phyloP scores from a whole-genome alignment of 2,888 invertebrate genomes.

The Perithous albicinctus region DNA sequence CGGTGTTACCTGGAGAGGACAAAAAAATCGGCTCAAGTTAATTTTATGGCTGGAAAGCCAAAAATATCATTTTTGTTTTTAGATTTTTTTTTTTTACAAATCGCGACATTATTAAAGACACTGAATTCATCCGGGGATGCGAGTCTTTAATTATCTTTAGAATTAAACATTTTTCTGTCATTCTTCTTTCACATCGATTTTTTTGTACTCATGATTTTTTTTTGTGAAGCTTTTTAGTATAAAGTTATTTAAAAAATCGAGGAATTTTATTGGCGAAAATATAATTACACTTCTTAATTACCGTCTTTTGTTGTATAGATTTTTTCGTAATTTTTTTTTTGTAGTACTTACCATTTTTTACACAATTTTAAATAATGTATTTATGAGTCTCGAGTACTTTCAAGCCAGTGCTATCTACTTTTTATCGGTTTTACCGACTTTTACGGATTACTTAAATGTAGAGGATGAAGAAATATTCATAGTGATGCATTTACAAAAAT shows the following conservation, averaged over 20 bases:
- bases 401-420: no score
- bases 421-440: no score
- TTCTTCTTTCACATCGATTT: neutral
- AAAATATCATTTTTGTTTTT: neutral
- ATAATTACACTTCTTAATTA: neutral
- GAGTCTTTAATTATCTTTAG: conserved; percentile 2
- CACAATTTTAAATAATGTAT: no score
- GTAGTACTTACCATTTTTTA: no score
- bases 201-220: neutral
- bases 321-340: neutral
- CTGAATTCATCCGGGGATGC: neutral
- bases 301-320: neutral
- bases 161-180: neutral
- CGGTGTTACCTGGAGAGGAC: conserved; percentile 57
- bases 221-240: neutral
- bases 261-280: neutral
- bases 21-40: conserved; percentile 45
- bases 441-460: no score
- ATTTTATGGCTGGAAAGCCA: conserved; percentile 18
- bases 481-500: no score
- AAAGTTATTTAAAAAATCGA: neutral
- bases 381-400: no score
- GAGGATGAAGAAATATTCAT: no score
- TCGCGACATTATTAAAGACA: neutral
- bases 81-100: neutral